Evolutionary conservation across 2,113 vertebrate species (phyloP).

Genomic region (Vireo altiloquus): DNA sequence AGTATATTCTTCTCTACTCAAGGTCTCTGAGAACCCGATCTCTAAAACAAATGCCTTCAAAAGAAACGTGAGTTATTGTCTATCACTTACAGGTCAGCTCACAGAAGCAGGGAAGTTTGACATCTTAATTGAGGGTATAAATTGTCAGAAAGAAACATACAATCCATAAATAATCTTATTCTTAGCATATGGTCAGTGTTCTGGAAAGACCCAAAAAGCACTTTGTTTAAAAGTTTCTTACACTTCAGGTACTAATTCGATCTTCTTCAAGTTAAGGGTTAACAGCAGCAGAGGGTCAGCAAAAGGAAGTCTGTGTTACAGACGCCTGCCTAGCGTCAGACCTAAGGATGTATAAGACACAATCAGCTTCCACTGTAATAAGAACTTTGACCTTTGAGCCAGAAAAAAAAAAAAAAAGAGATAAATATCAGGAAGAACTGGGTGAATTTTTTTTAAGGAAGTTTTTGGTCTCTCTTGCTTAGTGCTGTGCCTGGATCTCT

Average conservation of each 20-base stretch:
- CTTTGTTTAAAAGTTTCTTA: constrained; percentile 15
- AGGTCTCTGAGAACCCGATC: background rate
- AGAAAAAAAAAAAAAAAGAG: background rate
- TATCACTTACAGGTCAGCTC: background rate
- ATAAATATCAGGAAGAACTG: background rate
- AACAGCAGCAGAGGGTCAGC: constrained; percentile 7
- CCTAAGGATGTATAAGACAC: constrained; percentile 24
- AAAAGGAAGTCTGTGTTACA: constrained; percentile 1
- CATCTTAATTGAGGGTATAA: constrained; percentile 17
- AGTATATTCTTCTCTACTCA: background rate
- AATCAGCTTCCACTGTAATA: background rate
- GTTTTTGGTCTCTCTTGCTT: background rate
- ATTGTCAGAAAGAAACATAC: background rate
- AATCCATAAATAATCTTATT: background rate
- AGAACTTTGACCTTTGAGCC: constrained; percentile 36
- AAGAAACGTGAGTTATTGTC: background rate
- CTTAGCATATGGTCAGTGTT: background rate
- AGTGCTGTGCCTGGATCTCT: background rate
- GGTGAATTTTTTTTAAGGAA: background rate
- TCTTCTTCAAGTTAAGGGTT: constrained; percentile 48
- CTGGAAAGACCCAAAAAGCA: background rate
- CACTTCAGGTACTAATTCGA: background rate
- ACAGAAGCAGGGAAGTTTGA: background rate
- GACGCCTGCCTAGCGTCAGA: background rate
- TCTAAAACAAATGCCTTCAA: background rate